Conservation (phyloP, 2,797 vertebrate genomes). For the Periparus ater region DNA sequence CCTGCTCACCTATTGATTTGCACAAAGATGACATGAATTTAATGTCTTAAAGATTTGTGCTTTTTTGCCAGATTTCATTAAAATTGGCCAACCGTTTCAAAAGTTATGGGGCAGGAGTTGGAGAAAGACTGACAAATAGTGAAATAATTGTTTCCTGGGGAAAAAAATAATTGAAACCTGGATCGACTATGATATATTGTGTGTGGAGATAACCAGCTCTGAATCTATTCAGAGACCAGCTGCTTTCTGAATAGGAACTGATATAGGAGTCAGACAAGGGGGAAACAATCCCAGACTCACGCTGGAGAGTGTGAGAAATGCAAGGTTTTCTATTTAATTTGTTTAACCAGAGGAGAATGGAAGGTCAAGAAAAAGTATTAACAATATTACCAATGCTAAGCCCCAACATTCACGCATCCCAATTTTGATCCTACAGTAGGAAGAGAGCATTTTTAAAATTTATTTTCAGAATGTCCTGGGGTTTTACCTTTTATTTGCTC, state of each 20-base stretch:
- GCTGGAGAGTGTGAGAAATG: neutral
- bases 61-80: slow-evolving; percentile 35
- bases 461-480: neutral
- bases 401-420: neutral
- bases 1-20: slow-evolving; percentile 24
- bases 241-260: slow-evolving; percentile 45
- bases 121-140: slow-evolving; percentile 16
- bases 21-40: neutral
- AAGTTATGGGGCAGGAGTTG: neutral
- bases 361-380: neutral
- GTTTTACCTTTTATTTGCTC: neutral
- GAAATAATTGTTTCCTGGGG: slow-evolving; percentile 20
- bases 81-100: neutral
- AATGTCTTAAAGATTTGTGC: slow-evolving; percentile 23
- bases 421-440: neutral
- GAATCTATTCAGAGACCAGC: slow-evolving; percentile 19
- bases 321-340: slow-evolving; percentile 2
- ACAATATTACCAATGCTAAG: neutral
- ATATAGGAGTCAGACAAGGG: slow-evolving; percentile 27
- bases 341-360: neutral
- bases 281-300: neutral
- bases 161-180: neutral
- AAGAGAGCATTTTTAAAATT: neutral
- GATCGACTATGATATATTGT: neutral
- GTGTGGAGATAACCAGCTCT: slow-evolving; percentile 29